Conservation (phyloP, 2,113 vertebrate species). For the Ariopsis seemanni region DNA sequence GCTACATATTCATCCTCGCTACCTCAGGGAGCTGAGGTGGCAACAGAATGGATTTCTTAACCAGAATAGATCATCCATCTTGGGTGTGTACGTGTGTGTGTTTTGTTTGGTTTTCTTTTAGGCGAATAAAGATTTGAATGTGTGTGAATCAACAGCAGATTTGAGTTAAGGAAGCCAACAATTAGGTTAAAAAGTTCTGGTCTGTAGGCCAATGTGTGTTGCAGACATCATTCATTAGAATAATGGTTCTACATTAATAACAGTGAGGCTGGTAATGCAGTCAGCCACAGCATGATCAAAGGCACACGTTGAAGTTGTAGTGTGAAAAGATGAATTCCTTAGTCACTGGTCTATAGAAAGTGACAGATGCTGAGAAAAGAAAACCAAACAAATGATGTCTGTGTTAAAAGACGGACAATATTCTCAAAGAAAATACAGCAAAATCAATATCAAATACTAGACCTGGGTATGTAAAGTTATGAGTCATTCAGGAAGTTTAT, state of each 20-base stretch:
- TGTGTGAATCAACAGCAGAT: slow-evolving; percentile 72
- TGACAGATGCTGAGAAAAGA: neutral
- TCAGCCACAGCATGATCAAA: neutral
- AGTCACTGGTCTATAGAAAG: neutral
- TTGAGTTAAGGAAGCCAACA: slow-evolving; percentile 41
- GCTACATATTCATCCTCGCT: slow-evolving; percentile 64
- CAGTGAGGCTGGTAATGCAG: neutral
- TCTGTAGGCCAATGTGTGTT: neutral
- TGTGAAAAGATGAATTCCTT: neutral
- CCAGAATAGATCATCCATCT: slow-evolving; percentile 71
- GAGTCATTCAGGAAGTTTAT: neutral
- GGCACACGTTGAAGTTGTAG: neutral
- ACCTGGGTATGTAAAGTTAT: neutral
- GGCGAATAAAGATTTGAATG: slow-evolving; percentile 72
- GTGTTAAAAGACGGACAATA: neutral
- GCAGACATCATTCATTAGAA: neutral
- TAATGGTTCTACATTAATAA: neutral
- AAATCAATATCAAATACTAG: neutral
- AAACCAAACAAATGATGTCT: neutral
- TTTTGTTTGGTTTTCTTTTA: slow-evolving; percentile 55
- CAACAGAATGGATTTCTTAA: slow-evolving; percentile 71
- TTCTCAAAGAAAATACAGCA: neutral
- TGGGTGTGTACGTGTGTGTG: slow-evolving; percentile 23
- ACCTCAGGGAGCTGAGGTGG: slow-evolving; percentile 70
- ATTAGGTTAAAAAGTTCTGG: slow-evolving; percentile 26